Conservation (phyloP, 2,113 vertebrate species). For the Zosterops lateralis region DNA sequence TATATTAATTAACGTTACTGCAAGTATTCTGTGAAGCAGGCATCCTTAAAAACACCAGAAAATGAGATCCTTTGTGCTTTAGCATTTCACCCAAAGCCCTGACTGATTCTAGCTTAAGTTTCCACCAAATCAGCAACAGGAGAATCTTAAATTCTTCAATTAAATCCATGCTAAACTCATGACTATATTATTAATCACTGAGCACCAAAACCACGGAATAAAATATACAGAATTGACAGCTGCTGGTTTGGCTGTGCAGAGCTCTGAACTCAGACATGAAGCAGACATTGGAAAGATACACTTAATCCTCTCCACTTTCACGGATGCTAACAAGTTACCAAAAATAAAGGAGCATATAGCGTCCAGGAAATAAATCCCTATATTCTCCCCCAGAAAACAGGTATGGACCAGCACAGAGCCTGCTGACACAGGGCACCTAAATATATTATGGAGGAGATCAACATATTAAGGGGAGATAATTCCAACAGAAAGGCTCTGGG, state of each 20-base stretch:
- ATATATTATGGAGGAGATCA: background rate
- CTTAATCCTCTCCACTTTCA: conserved; percentile 65
- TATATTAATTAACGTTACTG: background rate
- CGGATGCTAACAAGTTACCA: conserved; percentile 48
- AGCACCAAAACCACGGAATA: background rate
- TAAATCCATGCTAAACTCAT: background rate
- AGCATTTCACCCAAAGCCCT: background rate
- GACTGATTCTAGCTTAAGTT: background rate
- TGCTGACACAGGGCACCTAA: background rate
- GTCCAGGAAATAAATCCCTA: conserved; percentile 5
- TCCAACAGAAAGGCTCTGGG: background rate
- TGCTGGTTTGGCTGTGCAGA: background rate
- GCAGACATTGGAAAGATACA: conserved; percentile 50
- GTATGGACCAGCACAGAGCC: background rate
- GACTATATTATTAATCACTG: background rate
- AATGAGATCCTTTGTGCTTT: background rate
- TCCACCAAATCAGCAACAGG: background rate
- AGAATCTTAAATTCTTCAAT: background rate
- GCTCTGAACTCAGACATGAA: background rate
- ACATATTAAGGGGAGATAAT: background rate
- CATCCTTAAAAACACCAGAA: background rate
- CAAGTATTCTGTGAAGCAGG: background rate
- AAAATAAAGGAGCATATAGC: conserved; percentile 46
- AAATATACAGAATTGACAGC: conserved; percentile 12
- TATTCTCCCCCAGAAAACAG: background rate